A percentile compares a stretch with the other conserved stretches of the same genome.
Conservation (phyloP, 2,888 invertebrate genomes). For the Xanthostigma xanthostigma region DNA sequence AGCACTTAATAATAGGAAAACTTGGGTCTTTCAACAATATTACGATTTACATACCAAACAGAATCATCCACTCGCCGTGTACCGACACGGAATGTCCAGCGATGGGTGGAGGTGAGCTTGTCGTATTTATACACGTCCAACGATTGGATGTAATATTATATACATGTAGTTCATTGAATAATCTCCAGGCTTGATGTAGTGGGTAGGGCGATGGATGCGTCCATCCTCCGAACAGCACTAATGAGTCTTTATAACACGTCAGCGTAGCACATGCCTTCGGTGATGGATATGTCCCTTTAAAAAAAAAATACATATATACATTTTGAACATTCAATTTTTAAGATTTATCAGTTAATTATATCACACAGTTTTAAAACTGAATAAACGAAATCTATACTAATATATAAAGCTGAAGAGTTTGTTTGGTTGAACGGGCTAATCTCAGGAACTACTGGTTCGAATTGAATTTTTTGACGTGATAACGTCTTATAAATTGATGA, state of each 20-base stretch:
- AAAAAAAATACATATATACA: not conserved
- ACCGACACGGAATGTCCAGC: slow-evolving; percentile 90
- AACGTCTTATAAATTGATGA: too few species aligned
- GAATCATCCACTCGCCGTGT: slow-evolving; percentile 65
- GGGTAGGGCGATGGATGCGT: slow-evolving; percentile 81
- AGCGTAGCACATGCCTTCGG: slow-evolving; percentile 92
- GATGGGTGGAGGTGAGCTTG: slow-evolving; percentile 56
- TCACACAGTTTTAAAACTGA: too few species aligned
- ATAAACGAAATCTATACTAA: too few species aligned
- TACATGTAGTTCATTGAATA: slow-evolving; percentile 85
- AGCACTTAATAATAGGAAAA: slow-evolving; percentile 21
- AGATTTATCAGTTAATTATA: not conserved
- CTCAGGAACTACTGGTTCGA: too few species aligned
- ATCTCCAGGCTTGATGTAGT: slow-evolving; percentile 67
- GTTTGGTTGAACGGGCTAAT: too few species aligned
- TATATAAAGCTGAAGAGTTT: too few species aligned
- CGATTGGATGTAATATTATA: slow-evolving; percentile 68
- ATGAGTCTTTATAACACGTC: slow-evolving; percentile 68
- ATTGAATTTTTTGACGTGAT: too few species aligned
- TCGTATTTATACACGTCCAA: slow-evolving; percentile 55
- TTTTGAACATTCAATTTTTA: not conserved
- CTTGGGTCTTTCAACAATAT: slow-evolving; percentile 41
- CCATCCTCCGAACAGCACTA: slow-evolving; percentile 86
- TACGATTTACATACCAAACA: slow-evolving; percentile 41
- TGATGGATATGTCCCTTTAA: slow-evolving; percentile 59